Conservation (phyloP, 2,888 invertebrate species). For the Leucoma salicis region DNA sequence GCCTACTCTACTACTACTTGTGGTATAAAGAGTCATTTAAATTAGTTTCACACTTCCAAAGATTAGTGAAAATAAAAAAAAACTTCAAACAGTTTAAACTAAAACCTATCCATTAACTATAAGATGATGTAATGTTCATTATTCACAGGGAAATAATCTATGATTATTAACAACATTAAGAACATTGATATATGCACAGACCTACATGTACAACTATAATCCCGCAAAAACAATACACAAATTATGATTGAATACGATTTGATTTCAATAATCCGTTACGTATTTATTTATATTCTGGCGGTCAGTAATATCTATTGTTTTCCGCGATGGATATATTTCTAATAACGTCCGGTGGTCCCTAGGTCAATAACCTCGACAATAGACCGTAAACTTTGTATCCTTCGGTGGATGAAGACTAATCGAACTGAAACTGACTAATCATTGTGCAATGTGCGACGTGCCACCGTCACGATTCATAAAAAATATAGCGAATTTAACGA, state of each 20-base stretch:
- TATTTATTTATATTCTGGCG: constrained; percentile 13
- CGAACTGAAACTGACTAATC: constrained; percentile 28
- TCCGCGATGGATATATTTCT: constrained; percentile 23
- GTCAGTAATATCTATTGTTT: constrained; percentile 22
- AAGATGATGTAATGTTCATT: too few relatives aligned
- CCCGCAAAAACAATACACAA: background rate
- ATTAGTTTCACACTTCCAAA: too few relatives aligned
- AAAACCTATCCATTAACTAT: too few relatives aligned
- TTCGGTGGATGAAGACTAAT: constrained; percentile 27
- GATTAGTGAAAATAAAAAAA: too few relatives aligned
- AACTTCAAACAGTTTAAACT: too few relatives aligned
- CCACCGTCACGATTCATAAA: constrained; percentile 8
- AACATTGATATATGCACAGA: too few relatives aligned
- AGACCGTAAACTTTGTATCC: constrained; percentile 47
- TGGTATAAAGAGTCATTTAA: too few relatives aligned
- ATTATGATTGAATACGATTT: background rate
- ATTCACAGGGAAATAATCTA: too few relatives aligned
- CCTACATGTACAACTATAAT: background rate
- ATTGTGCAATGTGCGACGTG: constrained; percentile 12
- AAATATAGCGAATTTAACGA: constrained; percentile 6
- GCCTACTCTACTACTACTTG: too few relatives aligned
- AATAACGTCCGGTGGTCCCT: constrained; percentile 23
- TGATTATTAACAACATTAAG: too few relatives aligned
- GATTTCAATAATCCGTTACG: constrained; percentile 7
- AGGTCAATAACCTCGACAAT: constrained; percentile 50